These are phyloP conservation scores for Triplophysa tibetana DNA, from an alignment of 2,113 vertebrate genomes.

Conservation along the genomic window DNA sequence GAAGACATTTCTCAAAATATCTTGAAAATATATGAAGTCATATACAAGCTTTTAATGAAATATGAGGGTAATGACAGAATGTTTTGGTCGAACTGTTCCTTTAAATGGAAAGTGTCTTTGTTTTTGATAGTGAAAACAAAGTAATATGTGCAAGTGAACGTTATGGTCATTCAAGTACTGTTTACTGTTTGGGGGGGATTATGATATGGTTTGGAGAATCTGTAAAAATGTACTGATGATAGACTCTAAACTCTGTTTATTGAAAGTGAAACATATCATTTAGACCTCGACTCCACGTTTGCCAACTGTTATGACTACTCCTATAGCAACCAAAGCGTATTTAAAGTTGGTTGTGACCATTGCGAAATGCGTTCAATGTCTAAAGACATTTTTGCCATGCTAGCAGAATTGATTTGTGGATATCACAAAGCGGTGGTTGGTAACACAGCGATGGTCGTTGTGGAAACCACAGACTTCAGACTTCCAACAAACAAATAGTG, in stretches of 20 bases:
- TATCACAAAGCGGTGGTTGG: conserved; percentile 6
- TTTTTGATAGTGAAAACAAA: too few relatives aligned
- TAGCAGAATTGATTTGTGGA: conserved; percentile 20
- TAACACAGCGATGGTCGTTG: conserved; percentile 29
- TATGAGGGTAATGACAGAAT: too few relatives aligned
- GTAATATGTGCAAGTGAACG: too few relatives aligned
- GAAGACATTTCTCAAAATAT: too few relatives aligned
- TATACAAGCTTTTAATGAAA: too few relatives aligned
- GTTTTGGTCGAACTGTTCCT: too few relatives aligned
- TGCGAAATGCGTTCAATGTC: not conserved
- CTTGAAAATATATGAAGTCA: too few relatives aligned
- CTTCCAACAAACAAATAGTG: conserved; percentile 30
- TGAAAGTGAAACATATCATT: conserved; percentile 72
- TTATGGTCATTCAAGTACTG: too few relatives aligned
- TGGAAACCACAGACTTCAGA: conserved; percentile 30
- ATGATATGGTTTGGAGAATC: not conserved
- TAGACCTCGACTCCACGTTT: conserved; percentile 51
- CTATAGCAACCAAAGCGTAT: conserved; percentile 31
- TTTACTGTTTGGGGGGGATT: not conserved
- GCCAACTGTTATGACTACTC: conserved; percentile 26
- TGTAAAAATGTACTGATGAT: conserved; percentile 20
- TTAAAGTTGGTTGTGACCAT: conserved; percentile 14
- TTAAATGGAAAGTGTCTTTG: too few relatives aligned
- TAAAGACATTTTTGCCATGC: conserved; percentile 22
- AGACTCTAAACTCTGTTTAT: conserved; percentile 44